Evolutionary conservation across 1,140 invertebrate species (phyloP).

Genomic region (Plectus sambesii): DNA sequence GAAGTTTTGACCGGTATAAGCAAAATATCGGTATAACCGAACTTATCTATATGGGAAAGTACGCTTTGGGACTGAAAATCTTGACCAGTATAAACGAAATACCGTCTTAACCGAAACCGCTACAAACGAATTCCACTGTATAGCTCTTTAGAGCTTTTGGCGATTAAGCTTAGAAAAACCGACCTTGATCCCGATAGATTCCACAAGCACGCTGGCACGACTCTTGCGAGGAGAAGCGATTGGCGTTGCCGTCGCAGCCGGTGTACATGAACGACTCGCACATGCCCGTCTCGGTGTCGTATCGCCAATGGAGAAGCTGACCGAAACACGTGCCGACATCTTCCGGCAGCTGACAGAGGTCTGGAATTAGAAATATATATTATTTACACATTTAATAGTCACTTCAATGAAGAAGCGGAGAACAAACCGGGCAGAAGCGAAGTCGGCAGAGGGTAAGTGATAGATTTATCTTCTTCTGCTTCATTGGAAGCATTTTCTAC

Average conservation of each 20-base stretch:
- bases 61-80: too few species aligned
- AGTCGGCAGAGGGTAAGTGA: slow-evolving; percentile 12
- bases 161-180: too few species aligned
- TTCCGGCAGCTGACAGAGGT: slow-evolving; percentile 37
- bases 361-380: slow-evolving; percentile 20
- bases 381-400: background rate
- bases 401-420: too few species aligned
- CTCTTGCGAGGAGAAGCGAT: slow-evolving; percentile 38
- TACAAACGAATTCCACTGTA: too few species aligned
- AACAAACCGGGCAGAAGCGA: slow-evolving; percentile 20
- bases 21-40: too few species aligned
- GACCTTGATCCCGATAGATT: slow-evolving; percentile 26
- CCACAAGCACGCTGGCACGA: slow-evolving; percentile 41
- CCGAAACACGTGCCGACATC: slow-evolving; percentile 39
- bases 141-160: too few species aligned
- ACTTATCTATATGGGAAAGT: too few species aligned
- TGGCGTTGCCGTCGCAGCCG: slow-evolving; percentile 37
- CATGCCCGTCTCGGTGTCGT: slow-evolving; percentile 25
- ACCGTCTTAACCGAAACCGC: too few species aligned
- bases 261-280: slow-evolving; percentile 39
- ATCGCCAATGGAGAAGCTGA: slow-evolving; percentile 30
- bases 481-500: slow-evolving; percentile 10
- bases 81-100: too few species aligned
- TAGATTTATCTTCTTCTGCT: too few species aligned
- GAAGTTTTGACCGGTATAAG: too few species aligned